Conservation (phyloP, 2,113 vertebrate genomes). For the Plectropomus leopardus region DNA sequence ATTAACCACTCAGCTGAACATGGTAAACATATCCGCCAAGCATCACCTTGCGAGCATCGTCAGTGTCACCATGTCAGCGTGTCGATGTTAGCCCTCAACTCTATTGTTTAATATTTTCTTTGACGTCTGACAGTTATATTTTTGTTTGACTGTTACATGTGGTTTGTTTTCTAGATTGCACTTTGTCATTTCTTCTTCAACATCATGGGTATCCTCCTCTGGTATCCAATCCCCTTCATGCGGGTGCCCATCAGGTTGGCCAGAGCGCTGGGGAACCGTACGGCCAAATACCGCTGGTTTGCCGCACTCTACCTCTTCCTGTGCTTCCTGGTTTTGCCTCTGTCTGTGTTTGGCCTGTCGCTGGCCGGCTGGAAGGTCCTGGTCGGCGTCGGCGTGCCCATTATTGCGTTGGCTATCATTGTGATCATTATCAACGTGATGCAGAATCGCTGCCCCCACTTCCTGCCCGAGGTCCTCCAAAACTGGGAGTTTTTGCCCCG, state of each 20-base stretch:
- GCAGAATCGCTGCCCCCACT: conserved; percentile 84
- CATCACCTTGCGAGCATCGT: background rate
- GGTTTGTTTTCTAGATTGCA: conserved; percentile 89
- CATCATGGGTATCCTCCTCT: conserved; percentile 93
- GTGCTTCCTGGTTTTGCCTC: conserved; percentile 90
- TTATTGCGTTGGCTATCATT: conserved; percentile 76
- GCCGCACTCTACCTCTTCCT: conserved; percentile 90
- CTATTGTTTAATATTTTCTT: background rate
- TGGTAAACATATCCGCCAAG: background rate
- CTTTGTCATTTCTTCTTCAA: conserved; percentile 99
- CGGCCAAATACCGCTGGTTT: conserved; percentile 96
- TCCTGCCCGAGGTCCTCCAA: conserved; percentile 86
- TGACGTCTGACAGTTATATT: background rate
- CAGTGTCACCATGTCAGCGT: background rate
- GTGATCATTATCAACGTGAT: conserved; percentile 87
- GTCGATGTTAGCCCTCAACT: background rate
- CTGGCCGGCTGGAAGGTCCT: conserved; percentile 93
- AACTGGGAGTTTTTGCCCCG: conserved; percentile 91
- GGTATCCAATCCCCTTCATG: conserved; percentile 92
- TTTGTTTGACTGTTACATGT: background rate
- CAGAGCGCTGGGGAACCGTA: conserved; percentile 89
- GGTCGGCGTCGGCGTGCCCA: conserved; percentile 89
- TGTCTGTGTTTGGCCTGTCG: conserved; percentile 90
- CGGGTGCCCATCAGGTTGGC: conserved; percentile 91
- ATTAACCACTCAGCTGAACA: too few species aligned